phyloP scores from a whole-genome alignment of 1,140 invertebrate genomes.

The Metopolophium dirhodum region DNA sequence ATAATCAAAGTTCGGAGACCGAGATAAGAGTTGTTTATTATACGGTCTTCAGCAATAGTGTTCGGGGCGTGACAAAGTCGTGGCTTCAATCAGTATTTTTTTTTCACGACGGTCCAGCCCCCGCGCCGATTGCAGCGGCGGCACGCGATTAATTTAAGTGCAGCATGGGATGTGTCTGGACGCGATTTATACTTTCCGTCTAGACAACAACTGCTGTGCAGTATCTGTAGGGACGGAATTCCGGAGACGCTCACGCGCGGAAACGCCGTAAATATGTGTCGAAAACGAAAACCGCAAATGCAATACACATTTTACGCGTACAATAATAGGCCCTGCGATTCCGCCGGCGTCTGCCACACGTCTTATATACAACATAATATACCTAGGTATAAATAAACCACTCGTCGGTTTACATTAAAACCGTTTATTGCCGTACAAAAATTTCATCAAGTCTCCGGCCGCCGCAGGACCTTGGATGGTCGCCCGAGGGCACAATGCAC shows the following conservation, averaged over 20 bases:
- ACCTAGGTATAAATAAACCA: background rate
- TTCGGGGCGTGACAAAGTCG: conserved; percentile 46
- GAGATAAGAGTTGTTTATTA: background rate
- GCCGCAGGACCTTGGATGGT: conserved; percentile 16
- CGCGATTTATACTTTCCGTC: conserved; percentile 32
- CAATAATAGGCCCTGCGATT: background rate
- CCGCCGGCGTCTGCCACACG: background rate
- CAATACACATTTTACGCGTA: background rate
- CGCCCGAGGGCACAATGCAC: conserved; percentile 28
- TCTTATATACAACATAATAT: background rate
- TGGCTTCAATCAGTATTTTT: conserved; percentile 54
- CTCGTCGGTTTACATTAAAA: background rate
- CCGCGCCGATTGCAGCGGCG: background rate
- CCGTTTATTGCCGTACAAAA: background rate
- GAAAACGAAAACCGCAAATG: background rate
- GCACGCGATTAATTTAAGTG: conserved; percentile 39
- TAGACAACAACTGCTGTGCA: conserved; percentile 23
- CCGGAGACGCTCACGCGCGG: background rate
- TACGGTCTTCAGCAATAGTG: background rate
- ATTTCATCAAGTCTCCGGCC: background rate
- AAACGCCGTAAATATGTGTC: background rate
- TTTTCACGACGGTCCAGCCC: conserved; percentile 31
- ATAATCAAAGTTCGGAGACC: conserved; percentile 15
- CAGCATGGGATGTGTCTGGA: conserved; percentile 15
- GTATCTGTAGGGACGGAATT: conserved; percentile 22